These are phyloP conservation scores for Drosophila nr. fundita DNA, from an alignment of 2,888 invertebrate genomes.

Conservation along the genomic window DNA sequence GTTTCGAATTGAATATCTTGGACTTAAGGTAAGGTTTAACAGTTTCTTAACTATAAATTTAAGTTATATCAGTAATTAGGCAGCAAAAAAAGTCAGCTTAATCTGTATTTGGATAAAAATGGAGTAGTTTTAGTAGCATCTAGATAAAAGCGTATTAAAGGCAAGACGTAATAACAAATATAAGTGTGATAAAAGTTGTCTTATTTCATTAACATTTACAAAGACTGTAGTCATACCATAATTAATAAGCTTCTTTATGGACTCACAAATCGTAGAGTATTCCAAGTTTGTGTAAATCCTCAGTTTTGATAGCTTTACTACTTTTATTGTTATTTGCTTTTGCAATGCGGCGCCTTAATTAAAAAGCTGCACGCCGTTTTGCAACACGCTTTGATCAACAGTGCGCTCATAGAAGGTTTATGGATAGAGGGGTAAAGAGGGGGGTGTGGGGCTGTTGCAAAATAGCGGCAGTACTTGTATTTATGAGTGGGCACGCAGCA, in stretches of 20 bases:
- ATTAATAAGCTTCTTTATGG: not conserved
- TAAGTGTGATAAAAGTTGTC: no score
- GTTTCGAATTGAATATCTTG: not conserved
- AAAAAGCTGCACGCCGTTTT: conserved; percentile 71
- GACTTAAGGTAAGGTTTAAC: not conserved
- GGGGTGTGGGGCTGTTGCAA: conserved; percentile 18
- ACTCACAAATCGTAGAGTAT: conserved; percentile 24
- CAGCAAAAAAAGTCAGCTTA: accelerated
- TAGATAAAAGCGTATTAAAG: not conserved
- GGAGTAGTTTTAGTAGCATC: not conserved
- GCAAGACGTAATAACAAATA: no score
- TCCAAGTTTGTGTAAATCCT: not conserved
- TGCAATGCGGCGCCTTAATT: conserved; percentile 69
- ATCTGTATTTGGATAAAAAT: not conserved
- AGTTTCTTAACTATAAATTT: accelerated
- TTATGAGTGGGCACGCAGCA: conserved; percentile 80
- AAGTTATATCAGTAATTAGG: not conserved
- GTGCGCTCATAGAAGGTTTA: conserved; percentile 7
- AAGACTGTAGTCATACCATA: not conserved
- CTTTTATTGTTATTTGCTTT: conserved; percentile 23
- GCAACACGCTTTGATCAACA: conserved; percentile 22
- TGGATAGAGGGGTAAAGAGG: no score
- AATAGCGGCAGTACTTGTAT: conserved; percentile 58
- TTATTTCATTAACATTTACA: no score
- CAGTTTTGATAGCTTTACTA: not conserved